phyloP scores from a whole-genome alignment of 2,888 invertebrate genomes.

The Eugnorisma glareosa region DNA sequence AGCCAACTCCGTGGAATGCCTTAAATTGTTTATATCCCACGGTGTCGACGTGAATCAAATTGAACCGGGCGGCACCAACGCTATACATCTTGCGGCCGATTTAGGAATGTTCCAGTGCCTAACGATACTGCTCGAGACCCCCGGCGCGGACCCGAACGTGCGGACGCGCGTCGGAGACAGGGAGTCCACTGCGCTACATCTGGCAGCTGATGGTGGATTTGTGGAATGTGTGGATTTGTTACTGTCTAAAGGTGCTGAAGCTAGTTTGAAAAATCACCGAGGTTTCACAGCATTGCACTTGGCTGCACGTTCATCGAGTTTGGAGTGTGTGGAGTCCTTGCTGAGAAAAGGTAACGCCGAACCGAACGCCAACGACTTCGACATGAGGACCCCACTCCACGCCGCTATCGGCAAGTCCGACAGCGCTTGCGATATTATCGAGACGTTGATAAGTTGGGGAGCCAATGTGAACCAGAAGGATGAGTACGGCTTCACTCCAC shows the following conservation, averaged over 20 bases:
- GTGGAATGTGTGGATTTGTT: constrained; percentile 94
- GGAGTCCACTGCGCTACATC: constrained; percentile 94
- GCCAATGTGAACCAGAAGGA: constrained; percentile 96
- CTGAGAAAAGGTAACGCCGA: constrained; percentile 94
- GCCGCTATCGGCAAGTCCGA: constrained; percentile 96
- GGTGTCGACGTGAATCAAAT: constrained; percentile 94
- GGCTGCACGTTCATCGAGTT: constrained; percentile 94
- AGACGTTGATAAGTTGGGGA: constrained; percentile 94
- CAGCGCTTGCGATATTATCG: constrained; percentile 94
- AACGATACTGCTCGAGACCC: constrained; percentile 93
- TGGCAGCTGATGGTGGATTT: constrained; percentile 97
- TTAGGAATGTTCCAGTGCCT: constrained; percentile 94
- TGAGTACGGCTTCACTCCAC: constrained; percentile 95
- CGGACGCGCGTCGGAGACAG: constrained; percentile 93
- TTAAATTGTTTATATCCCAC: constrained; percentile 93
- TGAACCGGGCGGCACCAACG: constrained; percentile 94
- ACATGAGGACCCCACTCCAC: constrained; percentile 95
- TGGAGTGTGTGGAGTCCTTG: constrained; percentile 95
- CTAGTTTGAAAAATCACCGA: constrained; percentile 93
- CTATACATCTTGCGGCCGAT: constrained; percentile 95
- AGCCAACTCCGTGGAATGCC: constrained; percentile 95
- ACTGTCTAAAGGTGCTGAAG: constrained; percentile 94
- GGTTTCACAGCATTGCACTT: constrained; percentile 96
- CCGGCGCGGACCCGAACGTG: constrained; percentile 93
- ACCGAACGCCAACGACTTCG: constrained; percentile 95